Percentiles rank a stretch among this genome's conserved stretches.
Evolutionary conservation across 1,140 invertebrate species (phyloP).

Genomic region (Druon quercuslanigerum): DNA sequence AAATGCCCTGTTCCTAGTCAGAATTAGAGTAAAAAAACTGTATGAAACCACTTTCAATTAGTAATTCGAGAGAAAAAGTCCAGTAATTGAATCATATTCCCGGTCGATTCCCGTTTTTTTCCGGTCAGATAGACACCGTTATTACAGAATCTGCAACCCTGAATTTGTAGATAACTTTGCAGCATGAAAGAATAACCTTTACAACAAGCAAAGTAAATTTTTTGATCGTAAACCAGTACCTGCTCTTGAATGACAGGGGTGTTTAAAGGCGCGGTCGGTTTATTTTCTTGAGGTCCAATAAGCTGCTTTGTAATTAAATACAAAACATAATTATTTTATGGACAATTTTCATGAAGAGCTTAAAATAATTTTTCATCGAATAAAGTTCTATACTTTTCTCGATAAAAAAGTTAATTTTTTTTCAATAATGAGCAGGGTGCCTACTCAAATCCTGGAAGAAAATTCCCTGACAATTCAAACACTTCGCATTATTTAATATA

Average conservation of each 20-base stretch:
- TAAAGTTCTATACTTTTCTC: background rate
- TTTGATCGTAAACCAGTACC: conserved; percentile 62
- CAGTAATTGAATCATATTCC: too few species aligned
- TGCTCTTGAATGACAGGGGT: conserved; percentile 74
- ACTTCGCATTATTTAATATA: too few species aligned
- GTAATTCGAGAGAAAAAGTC: too few species aligned
- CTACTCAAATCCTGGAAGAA: too few species aligned
- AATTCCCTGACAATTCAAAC: too few species aligned
- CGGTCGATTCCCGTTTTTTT: too few species aligned
- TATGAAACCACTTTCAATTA: too few species aligned
- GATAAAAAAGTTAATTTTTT: background rate
- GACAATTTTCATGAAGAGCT: background rate
- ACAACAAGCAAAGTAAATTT: conserved; percentile 39
- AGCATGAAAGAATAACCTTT: background rate
- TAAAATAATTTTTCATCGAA: background rate
- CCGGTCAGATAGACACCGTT: too few species aligned
- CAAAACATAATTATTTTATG: conserved; percentile 36
- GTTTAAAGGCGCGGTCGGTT: conserved; percentile 72
- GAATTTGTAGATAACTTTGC: background rate
- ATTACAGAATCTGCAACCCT: background rate
- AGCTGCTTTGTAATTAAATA: conserved; percentile 72
- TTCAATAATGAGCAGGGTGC: too few species aligned
- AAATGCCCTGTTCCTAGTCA: too few species aligned
- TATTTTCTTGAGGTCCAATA: conserved; percentile 73
- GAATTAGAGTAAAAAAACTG: too few species aligned